These are phyloP conservation scores for Riptortus pedestris DNA, from an alignment of 1,140 invertebrate species.

Conservation along the genomic window DNA sequence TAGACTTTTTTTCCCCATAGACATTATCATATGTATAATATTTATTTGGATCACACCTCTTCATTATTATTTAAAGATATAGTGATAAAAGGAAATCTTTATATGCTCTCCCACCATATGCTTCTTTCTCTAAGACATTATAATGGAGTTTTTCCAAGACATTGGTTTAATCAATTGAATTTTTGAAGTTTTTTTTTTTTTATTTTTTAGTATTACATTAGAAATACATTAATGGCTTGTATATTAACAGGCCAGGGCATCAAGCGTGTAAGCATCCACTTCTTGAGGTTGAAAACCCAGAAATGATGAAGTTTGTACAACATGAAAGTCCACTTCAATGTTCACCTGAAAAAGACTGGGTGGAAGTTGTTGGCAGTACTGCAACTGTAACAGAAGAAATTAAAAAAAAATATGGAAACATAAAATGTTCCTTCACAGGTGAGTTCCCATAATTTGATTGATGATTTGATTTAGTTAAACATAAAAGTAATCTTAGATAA, in stretches of 20 bases:
- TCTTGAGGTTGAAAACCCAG: slow-evolving; percentile 51
- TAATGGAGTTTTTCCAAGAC: no score
- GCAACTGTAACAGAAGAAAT: slow-evolving; percentile 35
- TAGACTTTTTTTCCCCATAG: no score
- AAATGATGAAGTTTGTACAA: slow-evolving; percentile 56
- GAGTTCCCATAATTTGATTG: no score
- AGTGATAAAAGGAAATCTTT: no score
- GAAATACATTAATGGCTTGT: neutral
- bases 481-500: no score
- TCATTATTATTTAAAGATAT: no score
- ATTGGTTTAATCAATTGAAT: no score
- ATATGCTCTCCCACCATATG: no score
- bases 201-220: neutral
- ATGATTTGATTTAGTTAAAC: neutral
- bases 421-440: slow-evolving; percentile 36
- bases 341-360: slow-evolving; percentile 46
- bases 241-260: slow-evolving; percentile 24
- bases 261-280: slow-evolving; percentile 51
- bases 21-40: no score
- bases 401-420: slow-evolving; percentile 33
- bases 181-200: no score
- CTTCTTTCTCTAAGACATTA: no score
- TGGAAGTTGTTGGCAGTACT: slow-evolving; percentile 35
- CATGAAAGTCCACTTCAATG: slow-evolving; percentile 49
- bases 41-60: no score